Evolutionary conservation across 2,888 invertebrate species (phyloP).

Genomic region (Therioaphis trifolii): DNA sequence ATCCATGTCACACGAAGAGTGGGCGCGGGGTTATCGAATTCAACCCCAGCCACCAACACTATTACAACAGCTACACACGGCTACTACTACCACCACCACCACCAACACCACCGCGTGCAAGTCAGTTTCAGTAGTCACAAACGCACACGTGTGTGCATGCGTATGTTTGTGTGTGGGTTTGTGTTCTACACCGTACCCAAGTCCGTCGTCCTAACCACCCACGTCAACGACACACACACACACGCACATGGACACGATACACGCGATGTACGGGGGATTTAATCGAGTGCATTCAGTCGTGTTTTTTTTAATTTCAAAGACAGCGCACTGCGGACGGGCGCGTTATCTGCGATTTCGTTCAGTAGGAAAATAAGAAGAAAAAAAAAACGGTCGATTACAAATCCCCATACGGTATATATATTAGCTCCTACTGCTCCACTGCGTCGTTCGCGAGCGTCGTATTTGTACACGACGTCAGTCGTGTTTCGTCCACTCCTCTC

Average conservation of each 20-base stretch:
- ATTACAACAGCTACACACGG: not conserved
- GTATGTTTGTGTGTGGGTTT: not conserved
- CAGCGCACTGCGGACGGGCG: not conserved
- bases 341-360: not conserved
- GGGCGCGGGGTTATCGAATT: not conserved
- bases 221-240: slow-evolving; percentile 43
- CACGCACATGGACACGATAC: not conserved
- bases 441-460: not conserved
- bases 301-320: slow-evolving; percentile 7
- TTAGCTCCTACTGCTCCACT: not conserved
- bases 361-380: not conserved
- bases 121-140: slow-evolving; percentile 33
- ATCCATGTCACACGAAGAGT: not conserved
- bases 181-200: too few species aligned
- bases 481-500: not conserved
- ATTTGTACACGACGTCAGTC: not conserved
- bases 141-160: not conserved
- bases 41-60: not conserved
- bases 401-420: too few species aligned
- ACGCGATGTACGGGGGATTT: not conserved
- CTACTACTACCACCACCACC: not conserved
- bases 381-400: not conserved
- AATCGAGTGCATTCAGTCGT: slow-evolving; percentile 40
- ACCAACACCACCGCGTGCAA: not conserved
- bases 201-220: slow-evolving; percentile 21